Evolutionary conservation across 2,888 invertebrate genomes (phyloP).

Genomic region (Tinea semifulvella): DNA sequence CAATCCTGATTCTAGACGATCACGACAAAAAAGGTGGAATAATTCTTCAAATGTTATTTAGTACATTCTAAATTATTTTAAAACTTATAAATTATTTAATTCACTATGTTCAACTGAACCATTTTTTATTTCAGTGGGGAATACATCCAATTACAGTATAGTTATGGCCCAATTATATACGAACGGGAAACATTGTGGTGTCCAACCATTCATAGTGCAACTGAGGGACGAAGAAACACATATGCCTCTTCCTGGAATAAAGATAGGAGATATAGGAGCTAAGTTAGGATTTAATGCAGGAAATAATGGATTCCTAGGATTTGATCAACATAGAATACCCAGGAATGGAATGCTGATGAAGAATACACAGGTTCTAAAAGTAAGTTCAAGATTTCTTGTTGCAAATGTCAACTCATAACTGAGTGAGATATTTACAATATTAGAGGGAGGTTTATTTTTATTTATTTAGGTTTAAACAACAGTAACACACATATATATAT

Average conservation of each 20-base stretch:
- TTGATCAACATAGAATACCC: conserved; percentile 87
- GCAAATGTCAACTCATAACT: too few species aligned
- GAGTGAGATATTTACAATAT: too few species aligned
- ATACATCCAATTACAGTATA: conserved; percentile 89
- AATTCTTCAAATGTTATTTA: too few species aligned
- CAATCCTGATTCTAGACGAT: too few species aligned
- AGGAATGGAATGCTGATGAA: conserved; percentile 92
- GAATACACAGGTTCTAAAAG: conserved; percentile 80
- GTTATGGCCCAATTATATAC: conserved; percentile 92
- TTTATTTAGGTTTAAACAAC: too few species aligned
- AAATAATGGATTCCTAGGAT: conserved; percentile 93
- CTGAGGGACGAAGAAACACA: conserved; percentile 90
- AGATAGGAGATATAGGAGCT: conserved; percentile 93
- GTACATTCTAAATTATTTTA: too few species aligned
- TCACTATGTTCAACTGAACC: not conserved
- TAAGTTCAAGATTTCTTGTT: too few species aligned
- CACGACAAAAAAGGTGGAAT: too few species aligned
- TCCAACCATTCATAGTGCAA: conserved; percentile 93
- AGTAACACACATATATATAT: too few species aligned
- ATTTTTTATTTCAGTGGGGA: conserved; percentile 76
- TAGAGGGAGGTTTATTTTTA: too few species aligned
- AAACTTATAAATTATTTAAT: not conserved
- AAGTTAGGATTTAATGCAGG: conserved; percentile 90
- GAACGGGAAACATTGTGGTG: conserved; percentile 80
- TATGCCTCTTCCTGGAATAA: conserved; percentile 84